Conservation (phyloP, 2,888 invertebrate genomes). For the Halocaridina rubra region DNA sequence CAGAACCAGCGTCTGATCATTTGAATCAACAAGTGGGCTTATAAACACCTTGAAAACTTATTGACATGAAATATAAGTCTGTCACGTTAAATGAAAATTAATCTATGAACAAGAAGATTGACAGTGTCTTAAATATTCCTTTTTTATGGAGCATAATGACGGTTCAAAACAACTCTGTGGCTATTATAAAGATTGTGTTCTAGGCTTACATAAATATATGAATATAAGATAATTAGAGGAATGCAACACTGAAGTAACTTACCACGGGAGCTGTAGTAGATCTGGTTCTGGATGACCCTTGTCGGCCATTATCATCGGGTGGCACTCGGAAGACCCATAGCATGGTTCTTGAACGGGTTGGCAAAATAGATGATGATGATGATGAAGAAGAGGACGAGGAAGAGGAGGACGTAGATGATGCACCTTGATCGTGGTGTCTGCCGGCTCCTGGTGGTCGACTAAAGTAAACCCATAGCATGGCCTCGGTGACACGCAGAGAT, state of each 20-base stretch:
- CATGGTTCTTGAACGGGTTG: conserved; percentile 28
- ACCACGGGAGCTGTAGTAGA: neutral
- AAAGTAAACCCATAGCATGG: conserved; percentile 60
- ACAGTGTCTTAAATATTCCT: too few relatives aligned
- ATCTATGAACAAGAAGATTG: too few relatives aligned
- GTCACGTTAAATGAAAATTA: too few relatives aligned
- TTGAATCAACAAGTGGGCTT: too few relatives aligned
- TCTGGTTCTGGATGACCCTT: neutral
- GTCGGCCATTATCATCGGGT: conserved; percentile 2
- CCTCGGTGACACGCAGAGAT: conserved; percentile 61
- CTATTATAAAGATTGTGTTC: too few relatives aligned
- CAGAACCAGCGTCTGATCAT: too few relatives aligned
- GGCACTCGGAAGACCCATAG: conserved; percentile 60
- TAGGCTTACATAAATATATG: too few relatives aligned
- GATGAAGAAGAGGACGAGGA: neutral
- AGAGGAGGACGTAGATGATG: neutral
- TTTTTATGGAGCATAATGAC: too few relatives aligned
- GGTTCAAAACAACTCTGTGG: too few relatives aligned
- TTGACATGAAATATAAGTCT: too few relatives aligned
- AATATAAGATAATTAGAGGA: too few relatives aligned
- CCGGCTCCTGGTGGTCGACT: conserved; percentile 31
- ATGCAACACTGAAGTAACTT: neutral
- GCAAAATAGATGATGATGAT: neutral
- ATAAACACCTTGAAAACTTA: too few relatives aligned
- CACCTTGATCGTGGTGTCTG: conserved; percentile 13